phyloP scores from a whole-genome alignment of 2,113 vertebrate species.

The Bubalus kerabau region DNA sequence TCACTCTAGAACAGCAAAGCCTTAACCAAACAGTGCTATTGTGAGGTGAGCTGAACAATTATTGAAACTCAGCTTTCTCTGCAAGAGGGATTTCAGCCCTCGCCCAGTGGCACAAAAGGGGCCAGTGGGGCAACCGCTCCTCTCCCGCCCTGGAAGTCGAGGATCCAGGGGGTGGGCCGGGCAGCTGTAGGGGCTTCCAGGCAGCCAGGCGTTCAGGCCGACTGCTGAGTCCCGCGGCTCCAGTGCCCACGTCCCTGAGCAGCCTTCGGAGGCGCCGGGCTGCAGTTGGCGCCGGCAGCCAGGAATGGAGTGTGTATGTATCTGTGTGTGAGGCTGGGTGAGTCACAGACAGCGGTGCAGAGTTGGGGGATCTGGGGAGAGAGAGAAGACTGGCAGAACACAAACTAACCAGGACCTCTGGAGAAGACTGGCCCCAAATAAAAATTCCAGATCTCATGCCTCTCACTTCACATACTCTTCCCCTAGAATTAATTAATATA shows the following conservation, averaged over 20 bases:
- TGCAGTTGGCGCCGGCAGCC: background rate
- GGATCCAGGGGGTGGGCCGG: background rate
- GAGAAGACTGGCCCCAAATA: background rate
- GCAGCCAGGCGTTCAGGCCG: background rate
- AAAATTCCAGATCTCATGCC: slow-evolving; percentile 2
- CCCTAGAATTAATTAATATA: background rate
- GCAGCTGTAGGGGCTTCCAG: background rate
- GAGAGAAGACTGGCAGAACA: background rate
- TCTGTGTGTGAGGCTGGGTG: background rate
- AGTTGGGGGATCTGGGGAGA: background rate
- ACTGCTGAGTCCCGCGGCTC: background rate
- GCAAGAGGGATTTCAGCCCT: slow-evolving; percentile 64
- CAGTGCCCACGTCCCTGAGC: background rate
- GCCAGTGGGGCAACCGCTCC: background rate
- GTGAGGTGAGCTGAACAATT: slow-evolving; percentile 53
- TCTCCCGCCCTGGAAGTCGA: background rate
- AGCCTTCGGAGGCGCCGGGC: background rate
- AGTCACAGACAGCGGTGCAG: background rate
- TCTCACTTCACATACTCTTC: background rate
- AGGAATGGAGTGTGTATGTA: background rate
- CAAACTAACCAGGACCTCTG: background rate
- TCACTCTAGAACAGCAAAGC: slow-evolving; percentile 59
- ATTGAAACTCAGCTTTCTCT: slow-evolving; percentile 63
- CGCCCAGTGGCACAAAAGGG: slow-evolving; percentile 60
- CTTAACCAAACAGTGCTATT: slow-evolving; percentile 65